Base-by-base conservation (phyloP, 1,140 invertebrate species). In the Orius insidiosus region DNA sequence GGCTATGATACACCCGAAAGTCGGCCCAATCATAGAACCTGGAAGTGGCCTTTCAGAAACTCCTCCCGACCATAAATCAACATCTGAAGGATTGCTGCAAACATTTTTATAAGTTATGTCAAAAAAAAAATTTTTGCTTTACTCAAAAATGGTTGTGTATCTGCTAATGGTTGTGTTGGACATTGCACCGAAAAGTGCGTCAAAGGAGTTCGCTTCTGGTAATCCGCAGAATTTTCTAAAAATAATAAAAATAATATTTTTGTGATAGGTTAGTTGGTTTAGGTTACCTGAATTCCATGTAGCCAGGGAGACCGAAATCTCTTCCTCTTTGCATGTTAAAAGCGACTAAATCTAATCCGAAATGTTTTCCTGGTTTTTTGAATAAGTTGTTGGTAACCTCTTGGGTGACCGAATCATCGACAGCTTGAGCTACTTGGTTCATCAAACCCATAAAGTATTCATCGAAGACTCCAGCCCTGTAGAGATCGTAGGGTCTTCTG, bases 1-100 rank as follows among this genome's bases (percentile, higher is more conserved):
- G 18, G 86, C 89, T 53, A 98, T 90, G 38, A 98, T 74, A 58
- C 93, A 98, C 43, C 89, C 81, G 63, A 98, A 95, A 42, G 89
- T 94, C 3, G 90, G 88, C 33, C 92, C 92, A 18, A 94, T 69
- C 75, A 94, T 84, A 31, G 84, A 86, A 33, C 85, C 85, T 7
- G 80, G 80, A 36, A 90, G 65, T 2, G 84, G 77, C 41, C 78
- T 71, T 61, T 96, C 90, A 1, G 85, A 87, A 1, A 95, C 87
- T 35, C 93, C 93, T 14, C 81, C 85, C 15, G 85, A 89, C 85
- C 86, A 93, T 16, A 93, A 67, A 68, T 93, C 87, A 32, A 92
- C 82, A 60, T 92, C 87, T 43, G 73, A 71, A 10, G 85, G 84
- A 59, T 86, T 80, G 50, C 78, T 83, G 52, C 1, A 49, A 40